Base-by-base conservation (phyloP, 2,113 vertebrate genomes). In the Motacilla tschutschensis region DNA sequence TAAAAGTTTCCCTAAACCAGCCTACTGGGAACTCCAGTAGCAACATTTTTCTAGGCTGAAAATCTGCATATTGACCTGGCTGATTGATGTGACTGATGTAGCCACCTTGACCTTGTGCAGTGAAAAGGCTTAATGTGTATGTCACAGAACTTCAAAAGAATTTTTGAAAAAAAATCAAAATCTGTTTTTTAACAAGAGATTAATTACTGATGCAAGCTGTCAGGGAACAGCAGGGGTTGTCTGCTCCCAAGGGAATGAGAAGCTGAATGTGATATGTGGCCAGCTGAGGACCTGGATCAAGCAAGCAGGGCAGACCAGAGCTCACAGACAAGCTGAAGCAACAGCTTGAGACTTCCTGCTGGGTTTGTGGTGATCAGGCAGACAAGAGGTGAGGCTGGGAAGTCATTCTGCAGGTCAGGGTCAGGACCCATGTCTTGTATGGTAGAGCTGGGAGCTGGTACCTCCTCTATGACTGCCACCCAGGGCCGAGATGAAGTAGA, bases 391-490 rank as follows among this genome's bases (percentile, higher is more conserved):
- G 41, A 43, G 41, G 26, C 20, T 10, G 7, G 29, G 26, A 76
- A 59, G 26, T 29, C 28, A 53, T 36, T 4, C 40, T 3, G 7
- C 14, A 46, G 66, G 44, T 51, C 2, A 1, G 31, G 17, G 14
- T 43, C 1, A 2, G 15, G 18, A 55, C 14, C 24, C 2, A 0
- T 14, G 35, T 6, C 28, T 29, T 51, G 12, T 3, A 2, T 47
- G 11, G 48, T 62, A 8, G 53, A 79, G 40, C 40, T 60, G 59
- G 8, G 24, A 58, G 6, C 50, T 72, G 41, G 5, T 59, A 7
- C 5, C 5, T 66, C 38, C 16, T 66, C 54, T 46, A 2, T 25
- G 40, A 20, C 25, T 82, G 44, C 36, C 8, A 21, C 14, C 17
- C 1, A 3, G 33, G 29, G n/a, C 71, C 48, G 28, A 40, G 47